Base-by-base conservation (phyloP, 2,113 vertebrate genomes). In the Pampusana beccarii region DNA sequence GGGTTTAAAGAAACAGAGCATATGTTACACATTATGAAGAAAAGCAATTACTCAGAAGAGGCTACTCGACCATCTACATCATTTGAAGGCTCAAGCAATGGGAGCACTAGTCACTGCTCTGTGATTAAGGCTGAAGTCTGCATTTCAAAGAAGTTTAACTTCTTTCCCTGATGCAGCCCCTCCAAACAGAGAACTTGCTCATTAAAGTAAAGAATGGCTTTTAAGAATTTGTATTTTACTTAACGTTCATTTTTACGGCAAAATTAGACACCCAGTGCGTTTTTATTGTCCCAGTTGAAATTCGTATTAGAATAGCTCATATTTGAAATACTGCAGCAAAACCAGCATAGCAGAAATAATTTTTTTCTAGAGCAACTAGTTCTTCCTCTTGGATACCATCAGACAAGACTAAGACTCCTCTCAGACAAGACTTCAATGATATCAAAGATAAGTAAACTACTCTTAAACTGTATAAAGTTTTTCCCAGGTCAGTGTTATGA, bases 21-120 rank as follows among this genome's bases (percentile, higher is more conserved):
- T 28, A 70, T 89, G 77, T 86, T 79, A 91, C 16, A 81, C 20
- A 84, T 94, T 84, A 91, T 53, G 80, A 92, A 95, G 74, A 81
- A 88, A 82, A 93, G 72, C 44, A 90, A 69, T 96, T 95, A 88
- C 65, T 84, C 60, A 67, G 73, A 64, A 93, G 77, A 94, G 86
- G 72, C 48, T 69, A 78, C 82, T 92, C 16, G 9, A 86, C 75
- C 3, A 2, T 92, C 86, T 88, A 80, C 88, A 90, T 73, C 81
- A 83, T 74, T 90, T 90, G 28, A 78, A 95, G 86, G 86, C 91
- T 92, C 90, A 92, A 96, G 86, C 86, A 92, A 88, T 56, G 46
- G 78, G 80, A 94, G 50, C 61, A 42, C 69, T 71, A 67, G 34
- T 53, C 64, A 44, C 29, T 40, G 34, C 60, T 78, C 48, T 74